Evolutionary conservation across 2,797 vertebrate genomes (phyloP).

Genomic region (Platalea minor): DNA sequence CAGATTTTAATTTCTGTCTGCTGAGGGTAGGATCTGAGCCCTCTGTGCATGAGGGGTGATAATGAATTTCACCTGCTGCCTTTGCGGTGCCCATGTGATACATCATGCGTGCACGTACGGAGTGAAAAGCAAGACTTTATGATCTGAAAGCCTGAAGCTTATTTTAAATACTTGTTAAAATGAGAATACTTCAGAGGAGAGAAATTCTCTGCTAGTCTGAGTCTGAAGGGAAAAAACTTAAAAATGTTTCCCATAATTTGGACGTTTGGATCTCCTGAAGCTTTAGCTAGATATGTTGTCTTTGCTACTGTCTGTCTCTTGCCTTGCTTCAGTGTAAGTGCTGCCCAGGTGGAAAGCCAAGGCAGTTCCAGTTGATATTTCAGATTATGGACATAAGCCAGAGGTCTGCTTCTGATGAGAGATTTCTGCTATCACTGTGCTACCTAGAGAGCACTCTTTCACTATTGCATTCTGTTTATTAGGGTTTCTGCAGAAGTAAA

Average conservation of each 20-base stretch:
- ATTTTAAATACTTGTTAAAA: background rate
- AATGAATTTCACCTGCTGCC: background rate
- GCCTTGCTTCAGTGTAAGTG: background rate
- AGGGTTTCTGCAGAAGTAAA: constrained; percentile 93
- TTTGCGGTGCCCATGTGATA: background rate
- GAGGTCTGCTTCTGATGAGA: background rate
- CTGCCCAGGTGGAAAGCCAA: background rate
- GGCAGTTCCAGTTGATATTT: background rate
- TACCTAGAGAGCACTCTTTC: background rate
- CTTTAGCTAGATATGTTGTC: background rate
- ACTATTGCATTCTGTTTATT: constrained; percentile 36
- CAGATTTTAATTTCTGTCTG: background rate
- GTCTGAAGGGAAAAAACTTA: background rate
- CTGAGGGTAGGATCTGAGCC: background rate
- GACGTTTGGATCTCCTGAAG: background rate
- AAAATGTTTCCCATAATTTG: background rate
- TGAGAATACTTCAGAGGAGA: background rate
- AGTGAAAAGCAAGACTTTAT: background rate
- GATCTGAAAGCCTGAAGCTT: background rate
- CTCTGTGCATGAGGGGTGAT: background rate
- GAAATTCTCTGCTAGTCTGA: background rate
- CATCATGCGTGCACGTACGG: background rate
- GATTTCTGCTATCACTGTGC: background rate
- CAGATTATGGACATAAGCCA: background rate
- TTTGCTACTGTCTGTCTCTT: background rate